These are phyloP conservation scores for Pteropus rufus DNA, from an alignment of 2,797 vertebrate species.

Conservation along the genomic window DNA sequence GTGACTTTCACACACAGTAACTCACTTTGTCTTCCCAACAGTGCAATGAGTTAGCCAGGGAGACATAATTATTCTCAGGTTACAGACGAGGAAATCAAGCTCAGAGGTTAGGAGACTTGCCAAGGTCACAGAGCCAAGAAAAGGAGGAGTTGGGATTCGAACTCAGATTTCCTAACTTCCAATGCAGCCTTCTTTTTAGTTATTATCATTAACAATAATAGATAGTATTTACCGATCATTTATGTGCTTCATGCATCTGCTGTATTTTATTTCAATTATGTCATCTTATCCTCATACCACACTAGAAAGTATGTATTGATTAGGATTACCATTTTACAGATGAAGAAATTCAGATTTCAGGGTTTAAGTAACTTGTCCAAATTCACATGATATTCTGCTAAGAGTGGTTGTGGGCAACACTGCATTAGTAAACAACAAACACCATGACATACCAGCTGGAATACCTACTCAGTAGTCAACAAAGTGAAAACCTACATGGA, in stretches of 20 bases:
- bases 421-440: neutral
- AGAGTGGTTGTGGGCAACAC: neutral
- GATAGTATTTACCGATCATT: neutral
- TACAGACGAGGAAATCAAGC: neutral
- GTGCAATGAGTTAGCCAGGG: neutral
- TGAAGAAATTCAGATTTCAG: neutral
- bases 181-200: neutral
- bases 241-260: neutral
- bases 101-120: neutral
- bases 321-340: neutral
- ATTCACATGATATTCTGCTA: neutral
- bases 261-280: neutral
- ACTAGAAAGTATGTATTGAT: neutral
- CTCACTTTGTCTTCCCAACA: neutral
- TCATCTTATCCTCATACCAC: neutral
- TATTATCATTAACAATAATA: neutral
- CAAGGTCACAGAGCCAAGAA: neutral
- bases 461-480: neutral
- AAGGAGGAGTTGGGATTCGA: neutral
- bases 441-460: neutral
- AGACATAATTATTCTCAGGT: neutral
- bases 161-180: neutral
- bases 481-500: neutral
- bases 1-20: neutral
- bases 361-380: neutral